Percentiles rank a stretch among this genome's conserved stretches.
Conservation (phyloP, 2,797 vertebrate genomes). For the Galaxias olidus region DNA sequence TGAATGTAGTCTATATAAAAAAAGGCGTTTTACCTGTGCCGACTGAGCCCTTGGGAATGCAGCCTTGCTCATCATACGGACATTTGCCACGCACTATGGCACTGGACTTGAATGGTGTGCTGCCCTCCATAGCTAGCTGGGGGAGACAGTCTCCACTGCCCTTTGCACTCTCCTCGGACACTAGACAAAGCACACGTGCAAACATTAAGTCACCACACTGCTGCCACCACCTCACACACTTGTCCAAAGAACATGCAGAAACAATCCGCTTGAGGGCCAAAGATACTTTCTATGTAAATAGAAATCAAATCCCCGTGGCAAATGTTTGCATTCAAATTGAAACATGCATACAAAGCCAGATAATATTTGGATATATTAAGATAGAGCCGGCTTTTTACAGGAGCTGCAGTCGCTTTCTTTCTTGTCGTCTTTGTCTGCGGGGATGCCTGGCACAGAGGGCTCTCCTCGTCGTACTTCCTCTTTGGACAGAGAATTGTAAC, state of each 20-base stretch:
- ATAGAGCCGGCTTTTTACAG: too few relatives aligned
- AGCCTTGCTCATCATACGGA: slow-evolving; percentile 46
- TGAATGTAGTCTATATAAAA: background rate
- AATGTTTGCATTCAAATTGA: too few relatives aligned
- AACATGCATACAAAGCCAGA: too few relatives aligned
- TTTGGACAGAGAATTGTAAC: slow-evolving; percentile 88
- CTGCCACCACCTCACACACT: slow-evolving; percentile 1
- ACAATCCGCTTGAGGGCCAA: too few relatives aligned
- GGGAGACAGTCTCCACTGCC: slow-evolving; percentile 74
- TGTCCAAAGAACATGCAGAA: background rate
- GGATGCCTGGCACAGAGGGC: too few relatives aligned
- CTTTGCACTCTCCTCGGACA: slow-evolving; percentile 74
- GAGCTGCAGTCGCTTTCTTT: slow-evolving; percentile 79
- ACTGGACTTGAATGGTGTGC: slow-evolving; percentile 49
- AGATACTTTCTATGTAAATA: too few relatives aligned
- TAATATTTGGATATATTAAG: too few relatives aligned
- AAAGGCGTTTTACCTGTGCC: slow-evolving; percentile 56
- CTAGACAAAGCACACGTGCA: slow-evolving; percentile 42
- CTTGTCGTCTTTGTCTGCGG: slow-evolving; percentile 84
- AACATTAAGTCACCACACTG: slow-evolving; percentile 13
- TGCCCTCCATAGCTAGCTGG: slow-evolving; percentile 59
- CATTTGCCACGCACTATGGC: slow-evolving; percentile 72
- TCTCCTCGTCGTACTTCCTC: slow-evolving; percentile 91
- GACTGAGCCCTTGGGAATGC: slow-evolving; percentile 53
- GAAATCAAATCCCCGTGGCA: too few relatives aligned